Conservation (phyloP, 2,797 vertebrate genomes). For the Myoxocephalus aenaeus region DNA sequence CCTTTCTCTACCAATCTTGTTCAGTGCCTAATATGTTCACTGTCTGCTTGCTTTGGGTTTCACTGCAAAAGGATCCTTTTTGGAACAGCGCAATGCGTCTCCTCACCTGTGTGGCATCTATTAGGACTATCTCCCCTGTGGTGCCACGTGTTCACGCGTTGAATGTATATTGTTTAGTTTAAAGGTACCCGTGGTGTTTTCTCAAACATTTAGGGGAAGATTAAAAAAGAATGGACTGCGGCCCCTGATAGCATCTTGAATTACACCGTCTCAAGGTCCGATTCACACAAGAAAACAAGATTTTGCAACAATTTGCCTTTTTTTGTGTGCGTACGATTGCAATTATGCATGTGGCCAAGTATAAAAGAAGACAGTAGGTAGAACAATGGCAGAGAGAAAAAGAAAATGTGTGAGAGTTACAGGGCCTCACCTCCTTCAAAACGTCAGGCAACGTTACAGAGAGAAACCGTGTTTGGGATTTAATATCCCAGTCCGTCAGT, state of each 20-base stretch:
- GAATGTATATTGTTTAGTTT: not conserved
- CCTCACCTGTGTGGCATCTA: slow-evolving; percentile 14
- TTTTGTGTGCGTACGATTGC: not conserved
- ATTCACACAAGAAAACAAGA: too few species aligned
- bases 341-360: not conserved
- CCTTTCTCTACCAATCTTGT: slow-evolving; percentile 63
- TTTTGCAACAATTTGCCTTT: not conserved
- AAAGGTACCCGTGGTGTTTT: not conserved
- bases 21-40: slow-evolving; percentile 59
- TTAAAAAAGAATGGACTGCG: not conserved
- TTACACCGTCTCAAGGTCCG: too few species aligned
- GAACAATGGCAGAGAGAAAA: not conserved
- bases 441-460: too few species aligned
- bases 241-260: too few species aligned
- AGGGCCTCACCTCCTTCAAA: too few species aligned
- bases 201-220: not conserved
- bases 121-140: not conserved
- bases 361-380: not conserved
- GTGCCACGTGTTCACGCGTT: not conserved
- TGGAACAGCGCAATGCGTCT: slow-evolving; percentile 1
- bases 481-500: not conserved
- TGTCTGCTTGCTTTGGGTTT: slow-evolving; percentile 52
- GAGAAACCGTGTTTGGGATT: too few species aligned
- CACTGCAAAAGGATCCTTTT: slow-evolving; percentile 38
- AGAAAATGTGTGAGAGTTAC: not conserved